Evolutionary conservation across 1,140 invertebrate species (phyloP).

Genomic region (Mya arenaria): DNA sequence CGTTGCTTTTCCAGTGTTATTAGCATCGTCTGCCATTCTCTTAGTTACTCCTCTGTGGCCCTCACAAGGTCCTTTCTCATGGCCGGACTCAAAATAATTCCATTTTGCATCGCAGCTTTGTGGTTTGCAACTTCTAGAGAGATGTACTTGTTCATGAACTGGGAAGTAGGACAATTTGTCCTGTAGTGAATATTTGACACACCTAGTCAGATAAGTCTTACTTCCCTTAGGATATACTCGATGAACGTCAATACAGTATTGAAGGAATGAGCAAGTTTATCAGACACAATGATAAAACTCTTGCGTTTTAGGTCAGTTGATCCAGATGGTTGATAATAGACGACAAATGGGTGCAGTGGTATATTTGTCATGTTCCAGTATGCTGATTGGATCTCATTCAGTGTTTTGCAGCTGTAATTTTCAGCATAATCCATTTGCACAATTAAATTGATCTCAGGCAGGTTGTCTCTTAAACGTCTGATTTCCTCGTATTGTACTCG

Average conservation of each 20-base stretch:
- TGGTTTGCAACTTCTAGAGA: slow-evolving; percentile 37
- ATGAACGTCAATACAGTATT: slow-evolving; percentile 34
- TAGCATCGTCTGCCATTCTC: slow-evolving; percentile 52
- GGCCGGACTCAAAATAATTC: slow-evolving; percentile 58
- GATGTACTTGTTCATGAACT: slow-evolving; percentile 50
- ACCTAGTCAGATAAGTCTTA: slow-evolving; percentile 9
- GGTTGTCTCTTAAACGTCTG: slow-evolving; percentile 33
- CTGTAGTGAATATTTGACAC: slow-evolving; percentile 48
- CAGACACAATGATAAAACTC: slow-evolving; percentile 44
- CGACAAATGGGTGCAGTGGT: slow-evolving; percentile 46
- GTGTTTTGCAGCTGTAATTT: slow-evolving; percentile 39
- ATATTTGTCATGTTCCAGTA: slow-evolving; percentile 29
- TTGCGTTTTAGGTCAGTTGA: slow-evolving; percentile 9
- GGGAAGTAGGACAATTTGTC: slow-evolving; percentile 41
- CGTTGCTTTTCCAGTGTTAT: not conserved
- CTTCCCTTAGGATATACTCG: not conserved
- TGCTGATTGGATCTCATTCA: not conserved
- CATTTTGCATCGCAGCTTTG: not conserved
- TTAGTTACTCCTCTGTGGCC: slow-evolving; percentile 39
- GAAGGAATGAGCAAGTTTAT: slow-evolving; percentile 35
- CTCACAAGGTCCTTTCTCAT: slow-evolving; percentile 56
- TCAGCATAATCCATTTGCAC: slow-evolving; percentile 61
- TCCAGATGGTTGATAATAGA: slow-evolving; percentile 8
- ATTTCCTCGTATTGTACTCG: slow-evolving; percentile 48
- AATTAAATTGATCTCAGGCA: slow-evolving; percentile 34